Percentiles rank a stretch among this genome's conserved stretches.
Evolutionary conservation across 2,797 vertebrate species (phyloP).

Genomic region (Ptychadena robeensis): DNA sequence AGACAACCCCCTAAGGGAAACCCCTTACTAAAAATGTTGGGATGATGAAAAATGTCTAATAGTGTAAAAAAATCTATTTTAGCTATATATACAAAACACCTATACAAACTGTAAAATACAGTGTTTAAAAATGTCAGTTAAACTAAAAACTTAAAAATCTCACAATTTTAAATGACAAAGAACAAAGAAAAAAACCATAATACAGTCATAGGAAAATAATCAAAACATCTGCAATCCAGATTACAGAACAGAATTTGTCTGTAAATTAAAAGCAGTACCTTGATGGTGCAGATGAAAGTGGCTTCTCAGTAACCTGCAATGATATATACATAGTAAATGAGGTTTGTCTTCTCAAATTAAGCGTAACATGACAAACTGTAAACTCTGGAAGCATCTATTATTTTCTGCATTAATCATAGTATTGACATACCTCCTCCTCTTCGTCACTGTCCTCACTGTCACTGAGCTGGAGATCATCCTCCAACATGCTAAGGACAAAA

Average conservation of each 20-base stretch:
- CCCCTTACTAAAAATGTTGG: too few species aligned
- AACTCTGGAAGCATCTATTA: background rate
- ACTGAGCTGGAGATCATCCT: slow-evolving; percentile 79
- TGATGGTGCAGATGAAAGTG: slow-evolving; percentile 71
- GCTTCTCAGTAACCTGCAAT: slow-evolving; percentile 75
- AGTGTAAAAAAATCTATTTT: too few species aligned
- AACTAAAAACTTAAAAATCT: too few species aligned
- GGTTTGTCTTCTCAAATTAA: background rate
- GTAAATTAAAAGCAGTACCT: slow-evolving; percentile 69
- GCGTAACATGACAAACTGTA: background rate
- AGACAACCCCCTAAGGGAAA: too few species aligned
- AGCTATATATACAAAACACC: too few species aligned
- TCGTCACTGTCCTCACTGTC: slow-evolving; percentile 78
- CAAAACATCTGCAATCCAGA: too few species aligned
- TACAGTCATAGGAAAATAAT: too few species aligned
- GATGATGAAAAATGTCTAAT: too few species aligned
- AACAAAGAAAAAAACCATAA: too few species aligned
- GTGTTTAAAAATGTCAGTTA: too few species aligned
- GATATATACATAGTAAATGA: slow-evolving; percentile 12
- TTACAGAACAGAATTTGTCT: background rate
- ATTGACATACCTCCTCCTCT: slow-evolving; percentile 75
- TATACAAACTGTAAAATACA: too few species aligned
- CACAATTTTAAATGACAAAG: too few species aligned
- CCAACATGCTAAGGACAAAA: slow-evolving; percentile 72
- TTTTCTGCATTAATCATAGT: background rate